Base-by-base conservation (phyloP, 1,140 invertebrate species). In the Nixonia krombeini region DNA sequence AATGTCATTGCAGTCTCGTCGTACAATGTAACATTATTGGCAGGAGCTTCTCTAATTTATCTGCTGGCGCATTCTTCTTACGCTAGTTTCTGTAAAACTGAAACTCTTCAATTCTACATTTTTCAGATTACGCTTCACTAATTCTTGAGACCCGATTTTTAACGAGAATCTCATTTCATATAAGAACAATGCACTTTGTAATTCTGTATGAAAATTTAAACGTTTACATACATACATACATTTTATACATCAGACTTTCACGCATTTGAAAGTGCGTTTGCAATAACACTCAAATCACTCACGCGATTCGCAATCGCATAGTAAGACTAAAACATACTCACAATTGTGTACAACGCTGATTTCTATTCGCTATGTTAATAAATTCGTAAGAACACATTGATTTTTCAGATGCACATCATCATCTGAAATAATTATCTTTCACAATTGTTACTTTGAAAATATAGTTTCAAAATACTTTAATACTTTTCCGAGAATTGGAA, bases 1-100 rank as follows among this genome's bases (percentile, higher is more conserved):
- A 72, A 68, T 70, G 67, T 75, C 67, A 61, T 70, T 66, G 67
- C 58, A 75, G 67, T 73, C 53, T 75, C 61, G 56, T 73, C 59
- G 42, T 66, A 16, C 17, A 45, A 9, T 58, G 46, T 38, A 53
- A 31, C 45, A 64, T 50, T 59, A 73, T 69, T 71, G 73, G 71
- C 73, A 75, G 65, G 59, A 71, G 51, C 49, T 49, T 63, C 12
- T 12, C 28, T 50, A 52, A 37, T 37, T 37, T 15, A 50, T 38
- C 33, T 26, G 37, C 18, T 50, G 17, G 26, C 44, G 35, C 41
- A 35, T 25, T n/a, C n/a, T n/a, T n/a, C n/a, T n/a, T n/a, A n/a
- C n/a, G n/a, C n/a, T n/a, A n/a, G n/a, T n/a, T n/a, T n/a, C n/a
- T n/a, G n/a, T n/a, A n/a, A n/a, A n/a, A n/a, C n/a, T n/a, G n/a